Conservation (phyloP, 2,797 vertebrate species). For the Anguilla obscura region DNA sequence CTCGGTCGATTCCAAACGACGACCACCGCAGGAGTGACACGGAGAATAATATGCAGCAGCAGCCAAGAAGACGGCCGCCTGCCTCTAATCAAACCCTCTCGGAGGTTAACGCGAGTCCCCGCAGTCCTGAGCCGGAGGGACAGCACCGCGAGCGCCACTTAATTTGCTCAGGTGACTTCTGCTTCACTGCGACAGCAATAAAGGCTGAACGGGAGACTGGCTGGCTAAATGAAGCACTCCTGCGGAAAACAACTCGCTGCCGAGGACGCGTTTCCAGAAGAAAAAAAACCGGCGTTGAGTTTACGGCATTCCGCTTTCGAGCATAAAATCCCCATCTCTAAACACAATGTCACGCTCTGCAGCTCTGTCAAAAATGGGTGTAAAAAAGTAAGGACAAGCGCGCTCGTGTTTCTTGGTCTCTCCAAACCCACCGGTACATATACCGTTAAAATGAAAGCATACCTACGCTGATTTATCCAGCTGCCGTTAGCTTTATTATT, state of each 20-base stretch:
- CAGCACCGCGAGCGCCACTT: slow-evolving; percentile 28
- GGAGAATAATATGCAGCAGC: slow-evolving; percentile 6
- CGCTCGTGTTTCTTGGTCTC: background rate
- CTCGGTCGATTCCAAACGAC: slow-evolving; percentile 27
- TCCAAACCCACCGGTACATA: background rate
- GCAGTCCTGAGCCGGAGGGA: slow-evolving; percentile 12
- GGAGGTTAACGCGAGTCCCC: slow-evolving; percentile 28
- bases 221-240: slow-evolving; percentile 39
- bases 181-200: slow-evolving; percentile 40
- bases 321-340: background rate
- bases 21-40: slow-evolving; percentile 43
- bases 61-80: slow-evolving; percentile 1
- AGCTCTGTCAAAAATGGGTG: background rate
- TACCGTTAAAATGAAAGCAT: no score
- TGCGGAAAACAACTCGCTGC: background rate
- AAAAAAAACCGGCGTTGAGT: background rate
- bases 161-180: slow-evolving; percentile 28
- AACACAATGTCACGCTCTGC: background rate
- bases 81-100: slow-evolving; percentile 39
- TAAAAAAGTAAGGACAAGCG: background rate
- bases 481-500: background rate
- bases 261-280: no score
- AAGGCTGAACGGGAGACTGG: slow-evolving; percentile 33
- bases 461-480: background rate
- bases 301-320: background rate